Percentiles rank a stretch among this genome's conserved stretches.
Conservation (phyloP, 2,797 vertebrate species). For the Hydrolagus colliei region DNA sequence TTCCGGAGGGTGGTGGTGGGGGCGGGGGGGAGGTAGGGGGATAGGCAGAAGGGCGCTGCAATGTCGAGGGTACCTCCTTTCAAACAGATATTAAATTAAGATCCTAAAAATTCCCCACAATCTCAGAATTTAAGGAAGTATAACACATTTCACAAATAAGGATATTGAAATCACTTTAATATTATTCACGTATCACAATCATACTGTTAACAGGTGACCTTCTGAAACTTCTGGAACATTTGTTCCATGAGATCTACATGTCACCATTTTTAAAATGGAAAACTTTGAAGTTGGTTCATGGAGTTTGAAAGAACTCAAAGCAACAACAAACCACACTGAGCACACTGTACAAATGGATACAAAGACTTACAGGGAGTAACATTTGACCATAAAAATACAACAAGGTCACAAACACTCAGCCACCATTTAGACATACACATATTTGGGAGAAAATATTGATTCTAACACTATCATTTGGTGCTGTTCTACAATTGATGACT, state of each 20-base stretch:
- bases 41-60: neutral
- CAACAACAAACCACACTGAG: neutral
- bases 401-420: no score
- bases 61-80: conserved; percentile 19
- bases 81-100: neutral
- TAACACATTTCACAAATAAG: neutral
- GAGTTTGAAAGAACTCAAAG: neutral
- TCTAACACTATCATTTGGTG: neutral
- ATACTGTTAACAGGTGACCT: neutral
- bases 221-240: neutral
- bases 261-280: neutral
- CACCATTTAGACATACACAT: no score
- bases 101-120: neutral
- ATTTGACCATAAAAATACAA: neutral
- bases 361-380: neutral
- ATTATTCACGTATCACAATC: neutral
- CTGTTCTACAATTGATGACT: neutral
- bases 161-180: neutral
- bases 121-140: neutral
- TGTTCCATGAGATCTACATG: neutral
- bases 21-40: neutral
- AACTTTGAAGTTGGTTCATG: neutral
- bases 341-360: neutral
- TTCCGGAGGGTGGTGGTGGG: neutral
- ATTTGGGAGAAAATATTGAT: neutral